Evolutionary conservation across 2,888 invertebrate genomes (phyloP).

Genomic region (Phalera bucephala): DNA sequence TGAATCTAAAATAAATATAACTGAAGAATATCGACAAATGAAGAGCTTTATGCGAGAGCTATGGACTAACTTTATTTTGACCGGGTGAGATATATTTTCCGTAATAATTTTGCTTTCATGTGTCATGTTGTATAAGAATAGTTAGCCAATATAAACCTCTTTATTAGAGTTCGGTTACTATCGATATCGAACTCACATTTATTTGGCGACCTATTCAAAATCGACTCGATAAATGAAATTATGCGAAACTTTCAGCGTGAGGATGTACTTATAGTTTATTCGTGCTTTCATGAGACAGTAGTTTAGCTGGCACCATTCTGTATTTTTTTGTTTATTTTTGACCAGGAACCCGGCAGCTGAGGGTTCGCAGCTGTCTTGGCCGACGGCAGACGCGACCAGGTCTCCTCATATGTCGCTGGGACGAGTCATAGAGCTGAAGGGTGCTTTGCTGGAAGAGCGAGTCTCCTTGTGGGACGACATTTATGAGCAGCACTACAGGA

Average conservation of each 20-base stretch:
- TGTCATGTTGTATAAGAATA: no score
- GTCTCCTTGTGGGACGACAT: conserved; percentile 45
- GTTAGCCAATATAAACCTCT: no score
- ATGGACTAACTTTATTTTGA: conserved; percentile 35
- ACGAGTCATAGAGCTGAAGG: conserved; percentile 25
- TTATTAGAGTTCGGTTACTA: no score
- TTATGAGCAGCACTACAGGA: conserved; percentile 41
- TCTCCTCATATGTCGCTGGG: conserved; percentile 45
- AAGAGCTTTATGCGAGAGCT: conserved; percentile 25
- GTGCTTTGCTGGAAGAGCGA: conserved; percentile 29
- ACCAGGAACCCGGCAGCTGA: conserved; percentile 42
- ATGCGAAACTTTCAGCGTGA: no score
- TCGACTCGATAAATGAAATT: no score
- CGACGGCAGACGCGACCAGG: conserved; percentile 23
- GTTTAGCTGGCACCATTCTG: no score
- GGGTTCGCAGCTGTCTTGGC: conserved; percentile 38
- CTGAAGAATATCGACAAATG: conserved; percentile 27
- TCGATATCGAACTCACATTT: no score
- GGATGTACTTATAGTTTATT: no score
- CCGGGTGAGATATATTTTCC: conserved; percentile 32
- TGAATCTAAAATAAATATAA: conserved; percentile 14
- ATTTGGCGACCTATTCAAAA: no score
- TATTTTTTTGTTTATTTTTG: no score
- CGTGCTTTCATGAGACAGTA: no score
- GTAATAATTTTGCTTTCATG: conserved; percentile 7